Base-by-base conservation (phyloP, 2,888 invertebrate genomes). In the Archips crataeganus region DNA sequence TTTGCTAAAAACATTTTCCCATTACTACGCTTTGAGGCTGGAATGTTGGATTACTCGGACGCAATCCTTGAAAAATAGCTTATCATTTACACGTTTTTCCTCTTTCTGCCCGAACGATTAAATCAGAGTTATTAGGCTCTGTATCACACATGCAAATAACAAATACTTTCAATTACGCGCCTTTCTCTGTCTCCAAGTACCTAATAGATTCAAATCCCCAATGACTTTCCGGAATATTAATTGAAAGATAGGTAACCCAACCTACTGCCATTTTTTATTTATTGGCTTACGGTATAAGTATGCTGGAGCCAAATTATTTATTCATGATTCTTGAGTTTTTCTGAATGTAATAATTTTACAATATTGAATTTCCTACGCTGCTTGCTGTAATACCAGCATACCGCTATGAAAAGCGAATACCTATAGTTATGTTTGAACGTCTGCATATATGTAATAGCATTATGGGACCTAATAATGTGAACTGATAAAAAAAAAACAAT, bases 1-100 rank as follows among this genome's bases (percentile, higher is more conserved):
- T 81, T 82, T 78, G 78, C 79, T 82, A 80, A 81, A 84, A 88
- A 86, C 82, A 81, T 88, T 88, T 87, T 87, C 85, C 86, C 85
- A 82, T 83, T 85, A 80, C 80, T 82, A 79, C 81, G 79, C 81
- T 84, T 82, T 82, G 80, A 83, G 82, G 77, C 79, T 73, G 77
- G 77, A 81, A 79, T 81, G 82, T 69, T 70, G 59, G 54, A 73
- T 9, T 15, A 66, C 49, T 11, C 45, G n/a, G 62, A 64, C 49
- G 51, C 39, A 64, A 60, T 15, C 59, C 42, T 32, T 69, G 13
- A 57, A 57, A 63, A 64, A 23, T 42, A 51, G 59, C 57, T 11
- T 60, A 54, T 23, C 36, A 13, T 51, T 72, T 68, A 45, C 42
- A 15, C n/a, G 66, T 32, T 61, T 54, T 42, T 61, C 45, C 39